Conservation (phyloP, 2,797 vertebrate genomes). For the Silurus aristotelis region DNA sequence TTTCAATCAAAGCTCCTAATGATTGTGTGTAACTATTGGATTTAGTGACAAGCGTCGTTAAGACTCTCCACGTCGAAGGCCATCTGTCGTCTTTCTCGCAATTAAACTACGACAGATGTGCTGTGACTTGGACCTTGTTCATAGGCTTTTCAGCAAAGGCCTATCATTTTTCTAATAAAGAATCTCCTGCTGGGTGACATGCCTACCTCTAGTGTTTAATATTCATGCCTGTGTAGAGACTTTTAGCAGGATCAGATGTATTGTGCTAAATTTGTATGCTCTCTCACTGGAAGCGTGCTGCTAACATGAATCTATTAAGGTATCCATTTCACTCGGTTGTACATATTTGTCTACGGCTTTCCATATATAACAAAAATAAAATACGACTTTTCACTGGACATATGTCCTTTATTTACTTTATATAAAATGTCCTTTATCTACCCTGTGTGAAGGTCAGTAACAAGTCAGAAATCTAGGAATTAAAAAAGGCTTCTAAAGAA, state of each 20-base stretch:
- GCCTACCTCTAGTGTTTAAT: constrained; percentile 11
- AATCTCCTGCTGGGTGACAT: background rate
- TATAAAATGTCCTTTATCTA: background rate
- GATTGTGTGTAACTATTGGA: background rate
- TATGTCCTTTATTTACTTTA: background rate
- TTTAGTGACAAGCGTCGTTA: constrained; percentile 25
- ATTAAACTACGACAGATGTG: constrained; percentile 29
- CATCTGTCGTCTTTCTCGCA: constrained; percentile 5
- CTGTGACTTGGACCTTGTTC: background rate
- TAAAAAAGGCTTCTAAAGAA: background rate
- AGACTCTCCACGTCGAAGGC: constrained; percentile 1
- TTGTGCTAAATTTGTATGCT: background rate
- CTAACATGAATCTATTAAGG: background rate
- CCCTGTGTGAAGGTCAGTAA: background rate
- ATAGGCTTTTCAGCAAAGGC: constrained; percentile 12
- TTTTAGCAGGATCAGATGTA: background rate
- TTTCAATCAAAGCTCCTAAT: constrained; percentile 23
- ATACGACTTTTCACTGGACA: background rate
- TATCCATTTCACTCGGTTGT: background rate
- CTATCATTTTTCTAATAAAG: constrained; percentile 4
- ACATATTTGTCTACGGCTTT: background rate
- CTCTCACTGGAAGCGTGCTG: background rate
- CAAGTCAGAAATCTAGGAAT: background rate
- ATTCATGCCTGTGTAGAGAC: constrained; percentile 19
- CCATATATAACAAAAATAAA: background rate